Conservation (phyloP, 2,888 invertebrate genomes). For the Drosophila mercatorum region DNA sequence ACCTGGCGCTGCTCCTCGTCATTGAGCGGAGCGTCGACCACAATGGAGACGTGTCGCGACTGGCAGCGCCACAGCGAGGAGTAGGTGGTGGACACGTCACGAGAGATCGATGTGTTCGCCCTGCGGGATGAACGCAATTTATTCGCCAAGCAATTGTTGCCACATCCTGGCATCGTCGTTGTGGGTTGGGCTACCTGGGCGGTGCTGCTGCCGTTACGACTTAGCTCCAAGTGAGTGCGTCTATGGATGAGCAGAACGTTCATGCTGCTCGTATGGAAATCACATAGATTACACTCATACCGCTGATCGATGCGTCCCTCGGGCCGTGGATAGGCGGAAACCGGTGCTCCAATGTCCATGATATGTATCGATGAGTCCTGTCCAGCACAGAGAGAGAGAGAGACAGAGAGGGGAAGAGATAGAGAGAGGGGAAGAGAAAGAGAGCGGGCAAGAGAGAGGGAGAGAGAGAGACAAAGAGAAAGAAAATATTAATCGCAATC, state of each 20-base stretch:
- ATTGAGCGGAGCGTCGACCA: slow-evolving; percentile 53
- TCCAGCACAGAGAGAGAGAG: background rate
- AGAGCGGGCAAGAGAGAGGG: background rate
- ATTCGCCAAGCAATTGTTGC: background rate
- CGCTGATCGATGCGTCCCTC: slow-evolving; percentile 18
- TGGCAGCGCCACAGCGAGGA: slow-evolving; percentile 51
- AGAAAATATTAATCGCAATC: background rate
- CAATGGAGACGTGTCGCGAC: slow-evolving; percentile 61
- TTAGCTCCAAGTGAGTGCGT: slow-evolving; percentile 44
- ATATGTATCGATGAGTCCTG: slow-evolving; percentile 53
- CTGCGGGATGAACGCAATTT: slow-evolving; percentile 22
- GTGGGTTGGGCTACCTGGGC: background rate
- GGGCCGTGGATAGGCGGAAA: background rate
- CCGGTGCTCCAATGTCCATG: slow-evolving; percentile 51
- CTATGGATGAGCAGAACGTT: slow-evolving; percentile 60
- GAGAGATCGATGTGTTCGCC: slow-evolving; percentile 18
- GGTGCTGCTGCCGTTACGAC: background rate
- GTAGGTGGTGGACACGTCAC: background rate
- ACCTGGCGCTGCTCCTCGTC: slow-evolving; percentile 48
- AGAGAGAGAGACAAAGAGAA: no score
- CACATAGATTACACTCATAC: slow-evolving; percentile 48
- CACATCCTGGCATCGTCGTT: background rate
- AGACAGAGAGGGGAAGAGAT: background rate
- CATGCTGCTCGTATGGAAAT: slow-evolving; percentile 56
- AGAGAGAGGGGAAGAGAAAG: background rate